Base-by-base conservation (phyloP, 1,140 invertebrate species). In the Piezodorus guildinii region DNA sequence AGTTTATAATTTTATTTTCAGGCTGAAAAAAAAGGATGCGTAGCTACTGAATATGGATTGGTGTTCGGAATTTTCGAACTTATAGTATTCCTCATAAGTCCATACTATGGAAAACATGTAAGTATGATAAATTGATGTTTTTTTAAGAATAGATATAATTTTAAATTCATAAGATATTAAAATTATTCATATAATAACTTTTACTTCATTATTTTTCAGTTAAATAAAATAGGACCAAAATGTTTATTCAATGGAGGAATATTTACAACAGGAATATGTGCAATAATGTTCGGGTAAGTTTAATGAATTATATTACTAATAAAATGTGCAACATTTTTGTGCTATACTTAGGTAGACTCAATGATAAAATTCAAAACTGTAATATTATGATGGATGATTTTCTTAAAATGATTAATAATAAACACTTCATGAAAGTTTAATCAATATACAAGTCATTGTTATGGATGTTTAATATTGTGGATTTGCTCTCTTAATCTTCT, bases 11-110 rank as follows among this genome's bases (percentile, higher is more conserved):
- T 25, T 56, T 4, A 67, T 65, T 75, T 72, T 17, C 76, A 94
- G 88, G 91, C 92, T 15, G 86, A 88, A 70, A 80, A 79, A 51
- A 94, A 95, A 81, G 90, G 90, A 45, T 88, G 89, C 5, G 82
- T 85, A 5, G 83, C 90, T 0, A 87, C 90, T 19, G 88, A 93
- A 70, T 92, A 92, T 78, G 93, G 94, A 3, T 77, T 96, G 51
- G 91, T 96, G 0, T 96, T 96, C 74, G 92, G 92, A 1, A 79
- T 91, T 30, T 96, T 94, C 75, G 91, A 96, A 73, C 75, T 96
- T n/a, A 83, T 90, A 0, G 92, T 95, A 25, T 94, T 95, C 72
- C 71, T 94, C 12, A 81, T 91, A 45, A 91, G 90, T 69, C 93
- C 92, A 0, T 68, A 96, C 16, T 94, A 93, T 75, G 93, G 93